phyloP scores from a whole-genome alignment of 2,113 vertebrate species.

The Xiphophorus hellerii region DNA sequence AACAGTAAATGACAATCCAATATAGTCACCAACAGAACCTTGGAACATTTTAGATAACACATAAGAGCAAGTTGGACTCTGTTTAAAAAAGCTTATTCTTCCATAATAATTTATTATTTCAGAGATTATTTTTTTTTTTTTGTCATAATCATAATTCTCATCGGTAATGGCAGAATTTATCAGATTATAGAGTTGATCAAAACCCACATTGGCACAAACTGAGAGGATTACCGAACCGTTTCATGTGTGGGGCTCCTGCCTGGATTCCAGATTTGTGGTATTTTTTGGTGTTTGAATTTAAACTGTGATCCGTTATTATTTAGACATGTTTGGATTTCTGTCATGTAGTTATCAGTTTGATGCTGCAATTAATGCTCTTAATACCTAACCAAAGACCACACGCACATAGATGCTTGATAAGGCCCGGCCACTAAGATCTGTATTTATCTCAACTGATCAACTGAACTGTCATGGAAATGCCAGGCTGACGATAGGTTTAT shows the following conservation, averaged over 20 bases:
- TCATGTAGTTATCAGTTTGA: slow-evolving; percentile 69
- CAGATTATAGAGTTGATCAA: slow-evolving; percentile 66
- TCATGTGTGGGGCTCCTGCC: slow-evolving; percentile 41
- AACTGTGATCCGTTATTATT: slow-evolving; percentile 65
- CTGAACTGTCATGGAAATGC: background rate
- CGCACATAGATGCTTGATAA: slow-evolving; percentile 8
- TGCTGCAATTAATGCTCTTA: slow-evolving; percentile 69
- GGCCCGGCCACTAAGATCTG: slow-evolving; percentile 16
- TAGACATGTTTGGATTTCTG: slow-evolving; percentile 72
- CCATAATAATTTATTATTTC: slow-evolving; percentile 49
- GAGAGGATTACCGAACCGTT: slow-evolving; percentile 62
- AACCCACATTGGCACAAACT: slow-evolving; percentile 50
- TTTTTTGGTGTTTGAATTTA: slow-evolving; percentile 23
- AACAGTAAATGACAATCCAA: background rate
- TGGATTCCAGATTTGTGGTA: slow-evolving; percentile 51
- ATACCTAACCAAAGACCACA: slow-evolving; percentile 11
- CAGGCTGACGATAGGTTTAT: background rate
- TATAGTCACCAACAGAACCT: background rate
- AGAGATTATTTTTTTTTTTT: slow-evolving; percentile 30
- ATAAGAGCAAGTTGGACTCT: slow-evolving; percentile 28
- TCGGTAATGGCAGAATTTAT: slow-evolving; percentile 49
- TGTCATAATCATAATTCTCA: slow-evolving; percentile 65
- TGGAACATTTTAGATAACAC: slow-evolving; percentile 7
- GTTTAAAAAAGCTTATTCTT: slow-evolving; percentile 48
- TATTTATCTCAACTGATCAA: slow-evolving; percentile 27